phyloP scores from a whole-genome alignment of 1,140 invertebrate species.

The Neodiprion lecontei region DNA sequence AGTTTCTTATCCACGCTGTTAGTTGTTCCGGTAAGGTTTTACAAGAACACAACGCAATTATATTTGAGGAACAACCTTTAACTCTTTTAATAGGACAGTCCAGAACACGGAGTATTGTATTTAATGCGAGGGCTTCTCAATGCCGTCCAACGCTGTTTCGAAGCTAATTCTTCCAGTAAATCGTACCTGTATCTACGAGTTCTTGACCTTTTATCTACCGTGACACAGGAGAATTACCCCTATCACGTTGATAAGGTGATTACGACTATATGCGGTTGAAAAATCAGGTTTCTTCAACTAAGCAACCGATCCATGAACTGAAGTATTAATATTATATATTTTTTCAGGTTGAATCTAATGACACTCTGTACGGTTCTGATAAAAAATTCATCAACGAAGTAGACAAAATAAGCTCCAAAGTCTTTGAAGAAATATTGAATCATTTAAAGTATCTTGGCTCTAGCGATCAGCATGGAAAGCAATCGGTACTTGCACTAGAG shows the following conservation, averaged over 20 bases:
- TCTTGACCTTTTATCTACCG: constrained; percentile 76
- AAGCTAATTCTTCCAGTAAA: constrained; percentile 63
- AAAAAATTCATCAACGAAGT: constrained; percentile 84
- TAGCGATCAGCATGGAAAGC: constrained; percentile 67
- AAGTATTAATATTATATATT: neutral
- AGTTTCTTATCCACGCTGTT: constrained; percentile 86
- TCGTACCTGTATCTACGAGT: constrained; percentile 73
- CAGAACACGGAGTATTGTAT: constrained; percentile 83
- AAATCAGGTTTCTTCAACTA: neutral
- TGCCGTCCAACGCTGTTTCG: constrained; percentile 76
- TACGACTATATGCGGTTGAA: constrained; percentile 9
- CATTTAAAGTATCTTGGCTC: constrained; percentile 73
- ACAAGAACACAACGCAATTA: neutral
- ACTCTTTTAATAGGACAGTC: constrained; percentile 73
- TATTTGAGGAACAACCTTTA: constrained; percentile 5
- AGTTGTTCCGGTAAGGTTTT: constrained; percentile 78
- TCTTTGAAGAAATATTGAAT: constrained; percentile 79
- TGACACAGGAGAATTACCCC: constrained; percentile 79
- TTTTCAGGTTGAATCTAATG: constrained; percentile 88
- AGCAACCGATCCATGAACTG: neutral
- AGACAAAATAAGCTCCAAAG: constrained; percentile 77
- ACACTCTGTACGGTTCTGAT: constrained; percentile 90
- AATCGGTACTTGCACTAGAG: constrained; percentile 75
- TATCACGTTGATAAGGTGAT: constrained; percentile 83
- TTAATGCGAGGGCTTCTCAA: constrained; percentile 79